A percentile compares a stretch with the other conserved stretches of the same genome.
These are phyloP conservation scores for Panopea generosa DNA, from an alignment of 2,888 invertebrate species.

Conservation along the genomic window DNA sequence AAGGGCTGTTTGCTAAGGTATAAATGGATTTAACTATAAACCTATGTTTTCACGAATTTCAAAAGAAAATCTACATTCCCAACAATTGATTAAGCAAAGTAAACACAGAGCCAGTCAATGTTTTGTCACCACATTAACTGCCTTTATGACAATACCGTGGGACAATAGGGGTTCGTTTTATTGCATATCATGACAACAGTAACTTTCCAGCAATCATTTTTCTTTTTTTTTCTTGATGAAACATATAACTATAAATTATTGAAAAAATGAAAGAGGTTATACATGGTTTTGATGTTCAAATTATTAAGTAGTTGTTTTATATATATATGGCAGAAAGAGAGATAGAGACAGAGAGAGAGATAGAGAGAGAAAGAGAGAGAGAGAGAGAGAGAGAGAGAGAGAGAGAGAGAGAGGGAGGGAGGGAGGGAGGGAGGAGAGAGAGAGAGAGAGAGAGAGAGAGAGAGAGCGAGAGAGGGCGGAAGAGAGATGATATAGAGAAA, in stretches of 20 bases:
- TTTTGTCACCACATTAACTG: slow-evolving; percentile 16
- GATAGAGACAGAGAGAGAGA: too few species aligned
- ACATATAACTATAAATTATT: too few species aligned
- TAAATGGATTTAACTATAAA: slow-evolving; percentile 10
- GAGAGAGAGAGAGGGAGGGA: slow-evolving; percentile 31
- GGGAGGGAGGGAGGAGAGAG: slow-evolving; percentile 10
- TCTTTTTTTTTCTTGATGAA: too few species aligned
- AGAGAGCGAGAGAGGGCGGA: too few species aligned
- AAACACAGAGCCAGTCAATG: slow-evolving; percentile 7
- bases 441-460: slow-evolving; percentile 26
- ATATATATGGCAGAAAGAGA: neutral
- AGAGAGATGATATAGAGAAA: too few species aligned
- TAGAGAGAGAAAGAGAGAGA: too few species aligned
- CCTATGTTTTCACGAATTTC: slow-evolving; percentile 18
- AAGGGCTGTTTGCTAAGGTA: slow-evolving; percentile 13
- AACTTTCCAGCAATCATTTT: too few species aligned
- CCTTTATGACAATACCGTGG: neutral
- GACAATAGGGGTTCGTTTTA: neutral
- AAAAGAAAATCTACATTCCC: too few species aligned
- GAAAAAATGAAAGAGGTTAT: too few species aligned
- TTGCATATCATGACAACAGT: too few species aligned
- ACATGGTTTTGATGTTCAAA: neutral
- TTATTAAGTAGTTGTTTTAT: neutral
- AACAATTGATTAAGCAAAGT: slow-evolving; percentile 11
- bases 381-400: slow-evolving; percentile 32